These are phyloP conservation scores for Crocodylus rhombifer DNA, from an alignment of 2,797 vertebrate genomes.

Conservation along the genomic window DNA sequence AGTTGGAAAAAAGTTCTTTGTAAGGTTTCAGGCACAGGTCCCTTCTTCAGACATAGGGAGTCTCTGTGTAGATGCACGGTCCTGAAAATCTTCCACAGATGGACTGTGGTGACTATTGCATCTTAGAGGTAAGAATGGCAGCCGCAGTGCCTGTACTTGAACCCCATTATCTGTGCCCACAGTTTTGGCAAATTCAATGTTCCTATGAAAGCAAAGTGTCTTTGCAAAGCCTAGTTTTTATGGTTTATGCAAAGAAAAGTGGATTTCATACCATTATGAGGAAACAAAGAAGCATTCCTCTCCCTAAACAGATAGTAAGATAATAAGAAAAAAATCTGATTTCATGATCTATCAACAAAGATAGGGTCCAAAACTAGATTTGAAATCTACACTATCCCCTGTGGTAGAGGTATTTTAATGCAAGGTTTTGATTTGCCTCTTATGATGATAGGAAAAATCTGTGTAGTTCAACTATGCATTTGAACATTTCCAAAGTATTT, in stretches of 20 bases:
- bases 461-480: slow-evolving; percentile 10
- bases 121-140: not conserved
- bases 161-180: too few species aligned
- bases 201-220: not conserved
- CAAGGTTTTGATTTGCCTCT: not conserved
- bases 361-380: not conserved
- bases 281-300: not conserved
- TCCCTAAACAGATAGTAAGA: not conserved
- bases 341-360: not conserved
- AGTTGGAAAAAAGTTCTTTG: too few species aligned
- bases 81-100: too few species aligned
- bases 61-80: too few species aligned
- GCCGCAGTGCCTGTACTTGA: accelerated
- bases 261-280: not conserved
- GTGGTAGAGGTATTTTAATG: not conserved
- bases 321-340: not conserved
- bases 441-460: not conserved
- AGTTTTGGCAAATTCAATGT: not conserved
- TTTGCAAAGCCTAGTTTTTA: not conserved
- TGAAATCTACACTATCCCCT: not conserved
- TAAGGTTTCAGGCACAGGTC: too few species aligned
- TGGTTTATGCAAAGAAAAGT: not conserved
- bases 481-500: not conserved
- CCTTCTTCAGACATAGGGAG: too few species aligned
- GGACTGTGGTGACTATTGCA: too few species aligned